Evolutionary conservation across 2,888 invertebrate genomes (phyloP).

Genomic region (Apamea crenata): DNA sequence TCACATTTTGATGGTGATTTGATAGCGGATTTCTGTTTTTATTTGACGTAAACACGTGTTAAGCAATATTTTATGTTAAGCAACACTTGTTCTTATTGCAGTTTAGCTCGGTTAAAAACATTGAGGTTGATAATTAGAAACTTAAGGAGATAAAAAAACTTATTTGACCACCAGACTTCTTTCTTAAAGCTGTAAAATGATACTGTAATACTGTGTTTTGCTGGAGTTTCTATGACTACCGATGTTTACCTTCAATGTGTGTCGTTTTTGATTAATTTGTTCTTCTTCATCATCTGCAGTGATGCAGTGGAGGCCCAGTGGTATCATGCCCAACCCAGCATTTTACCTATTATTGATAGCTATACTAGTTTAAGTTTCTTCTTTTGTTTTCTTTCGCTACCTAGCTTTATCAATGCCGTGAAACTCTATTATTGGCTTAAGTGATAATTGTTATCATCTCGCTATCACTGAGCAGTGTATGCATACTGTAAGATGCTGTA

Average conservation of each 20-base stretch:
- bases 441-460: too few relatives aligned
- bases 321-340: too few relatives aligned
- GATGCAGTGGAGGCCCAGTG: too few relatives aligned
- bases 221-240: too few relatives aligned
- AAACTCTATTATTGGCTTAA: too few relatives aligned
- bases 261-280: neutral
- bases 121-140: neutral
- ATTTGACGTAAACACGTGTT: neutral
- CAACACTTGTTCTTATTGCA: conserved; percentile 14
- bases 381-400: too few relatives aligned
- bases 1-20: neutral
- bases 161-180: neutral
- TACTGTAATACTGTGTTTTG: neutral
- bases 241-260: neutral
- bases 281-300: neutral
- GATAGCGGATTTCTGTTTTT: conserved; percentile 10
- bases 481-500: too few relatives aligned
- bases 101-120: neutral
- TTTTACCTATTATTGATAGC: too few relatives aligned
- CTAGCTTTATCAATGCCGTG: too few relatives aligned
- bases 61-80: neutral
- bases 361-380: too few relatives aligned
- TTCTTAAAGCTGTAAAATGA: neutral
- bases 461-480: too few relatives aligned
- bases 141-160: neutral